phyloP scores from a whole-genome alignment of 1,140 invertebrate species.

The Drosophila hydei region DNA sequence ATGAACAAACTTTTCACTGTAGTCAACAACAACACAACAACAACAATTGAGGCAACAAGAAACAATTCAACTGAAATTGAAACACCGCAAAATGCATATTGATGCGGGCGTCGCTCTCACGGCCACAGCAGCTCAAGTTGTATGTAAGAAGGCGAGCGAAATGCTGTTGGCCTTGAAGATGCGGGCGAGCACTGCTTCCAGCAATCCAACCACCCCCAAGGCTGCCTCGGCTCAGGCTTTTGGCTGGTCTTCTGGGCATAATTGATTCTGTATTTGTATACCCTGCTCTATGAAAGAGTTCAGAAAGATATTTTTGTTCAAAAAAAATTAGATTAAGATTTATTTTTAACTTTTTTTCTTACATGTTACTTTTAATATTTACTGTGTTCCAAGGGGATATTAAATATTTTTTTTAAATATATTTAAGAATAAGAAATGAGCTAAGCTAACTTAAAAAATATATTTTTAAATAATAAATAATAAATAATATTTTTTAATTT shows the following conservation, averaged over 20 bases:
- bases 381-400: no score
- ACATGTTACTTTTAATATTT: no score
- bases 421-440: no score
- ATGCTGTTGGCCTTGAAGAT: constrained; percentile 13
- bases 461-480: no score
- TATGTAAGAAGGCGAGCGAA: constrained; percentile 5
- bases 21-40: constrained; percentile 12
- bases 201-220: no score
- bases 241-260: background rate
- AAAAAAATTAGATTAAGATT: no score
- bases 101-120: constrained; percentile 27
- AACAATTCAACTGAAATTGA: constrained; percentile 32
- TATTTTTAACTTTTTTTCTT: no score
- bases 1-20: constrained; percentile 60
- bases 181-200: constrained; percentile 15
- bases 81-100: constrained; percentile 38
- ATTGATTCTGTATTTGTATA: constrained; percentile 25
- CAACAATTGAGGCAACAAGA: background rate
- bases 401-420: no score
- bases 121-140: constrained; percentile 17
- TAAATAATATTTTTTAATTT: no score
- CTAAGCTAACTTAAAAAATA: no score
- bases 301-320: no score
- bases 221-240: no score
- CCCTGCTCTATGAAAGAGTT: background rate